Evolutionary conservation across 1,140 invertebrate genomes (phyloP), one percentile per base, ranked within the genome.

Genomic region (Macrotrachela quadricornifera): DNA sequence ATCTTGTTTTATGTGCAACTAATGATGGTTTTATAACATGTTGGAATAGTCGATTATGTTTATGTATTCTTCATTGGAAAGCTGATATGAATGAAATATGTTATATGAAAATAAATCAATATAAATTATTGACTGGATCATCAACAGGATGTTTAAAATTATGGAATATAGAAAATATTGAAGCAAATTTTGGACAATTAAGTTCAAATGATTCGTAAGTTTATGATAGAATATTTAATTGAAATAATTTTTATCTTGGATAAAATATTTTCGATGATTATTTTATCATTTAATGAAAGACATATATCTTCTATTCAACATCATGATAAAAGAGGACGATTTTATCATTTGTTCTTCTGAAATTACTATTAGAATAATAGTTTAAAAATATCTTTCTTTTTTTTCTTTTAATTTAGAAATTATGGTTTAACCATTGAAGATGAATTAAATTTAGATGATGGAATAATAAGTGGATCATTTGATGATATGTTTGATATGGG

Each of bases 401-500:
- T 56, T 68, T 43, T 68, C 64, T 64, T 61, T 64, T 44, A 57
- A 64, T 10, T 58, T 54, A 11, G 61, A 17, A 52, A 48, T 13
- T 58, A 58, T 36, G 64, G 63, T 10, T 54, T 70, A 6, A 61
- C 59, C 9, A 68, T 70, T 62, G 68, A 70, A 47, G 65, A 67
- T 55, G 67, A 70, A 53, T 69, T 70, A 63, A 60, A 59, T 16
- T 49, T 69, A 48, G 66, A 69, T 60, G 67, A 63, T 10, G 56
- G 59, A 46, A 56, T 70, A 10, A 59, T 60, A 36, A 59, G 60
- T 44, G 60, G 61, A 49, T 56, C 57, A 36, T 70, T 70, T 60
- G 68, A 70, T 59, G 64, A 68, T 9, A 59, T 56, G 41, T 53
- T 70, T 15, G 67, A 69, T 45, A 66, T 70, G 64, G 68, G 68